Base-by-base conservation (phyloP, 2,797 vertebrate genomes). In the Babyrousa celebensis region DNA sequence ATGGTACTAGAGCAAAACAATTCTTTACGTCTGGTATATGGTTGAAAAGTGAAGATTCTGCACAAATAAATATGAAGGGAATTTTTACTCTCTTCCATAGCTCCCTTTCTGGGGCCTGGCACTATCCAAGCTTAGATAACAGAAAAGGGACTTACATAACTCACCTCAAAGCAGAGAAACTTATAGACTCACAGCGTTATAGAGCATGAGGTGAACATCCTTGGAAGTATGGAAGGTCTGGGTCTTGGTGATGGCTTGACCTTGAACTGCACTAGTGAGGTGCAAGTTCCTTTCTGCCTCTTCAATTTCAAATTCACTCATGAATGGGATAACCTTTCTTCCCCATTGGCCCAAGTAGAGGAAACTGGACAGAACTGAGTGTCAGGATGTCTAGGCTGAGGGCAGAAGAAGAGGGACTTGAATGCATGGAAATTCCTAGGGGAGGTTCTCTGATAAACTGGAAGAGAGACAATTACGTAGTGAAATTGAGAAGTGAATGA, bases 21-120 rank as follows among this genome's bases (percentile, higher is more conserved):
- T 85, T 74, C 58, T 85, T 94, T 96, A 63, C 88, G 92, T 97
- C 92, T 97, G 92, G 90, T 62, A 63, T 54, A 75, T 54, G 71
- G 92, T 21, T 62, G 58, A 86, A 90, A 96, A 89, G 18, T 72
- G 79, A 94, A 78, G 75, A 89, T 95, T 87, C 77, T 48, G 71
- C 16, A 79, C 89, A 95, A 96, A 95, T 71, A 85, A 94, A 89
- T 87, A 88, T 92, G 92, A 85, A 85, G 92, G 52, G 27, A 77
- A 84, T 27, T 96, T 95, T 80, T 84, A 75, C 82, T 43, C 21
- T 95, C 63, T 92, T 12, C 7, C 15, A 18, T 90, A 72, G 83
- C 85, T 94, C 97, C 94, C 90, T 75, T 95, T 95, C 93, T 77
- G 68, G 60, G n/a, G 43, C 23, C 60, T 95, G 85, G 82, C 70